Conservation (phyloP, 2,888 invertebrate genomes). For the Synanthedon tipuliformis region DNA sequence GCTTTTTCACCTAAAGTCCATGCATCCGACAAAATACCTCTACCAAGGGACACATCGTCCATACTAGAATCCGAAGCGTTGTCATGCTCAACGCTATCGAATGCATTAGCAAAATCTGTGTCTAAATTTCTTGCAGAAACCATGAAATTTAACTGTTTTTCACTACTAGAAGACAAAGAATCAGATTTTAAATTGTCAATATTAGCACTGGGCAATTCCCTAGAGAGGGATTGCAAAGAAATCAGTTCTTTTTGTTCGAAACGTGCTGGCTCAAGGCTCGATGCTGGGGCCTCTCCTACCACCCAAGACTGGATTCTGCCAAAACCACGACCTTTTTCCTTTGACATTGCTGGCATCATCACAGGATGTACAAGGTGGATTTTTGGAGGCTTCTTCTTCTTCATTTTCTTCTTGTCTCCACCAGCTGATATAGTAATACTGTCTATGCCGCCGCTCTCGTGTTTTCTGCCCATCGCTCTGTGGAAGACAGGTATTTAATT, state of each 20-base stretch:
- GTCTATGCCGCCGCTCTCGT: conserved; percentile 41
- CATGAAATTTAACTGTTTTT: not conserved
- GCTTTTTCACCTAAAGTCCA: conserved; percentile 46
- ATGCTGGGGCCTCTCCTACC: conserved; percentile 23
- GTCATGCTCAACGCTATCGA: not conserved
- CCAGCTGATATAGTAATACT: conserved; percentile 50
- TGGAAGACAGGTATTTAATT: conserved; percentile 1
- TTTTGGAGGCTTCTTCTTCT: conserved; percentile 50
- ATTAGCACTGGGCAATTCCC: too few relatives aligned
- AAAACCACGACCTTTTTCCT: conserved; percentile 49
- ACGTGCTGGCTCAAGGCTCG: not conserved
- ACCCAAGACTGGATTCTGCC: conserved; percentile 47
- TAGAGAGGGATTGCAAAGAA: not conserved
- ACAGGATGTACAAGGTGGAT: conserved; percentile 50
- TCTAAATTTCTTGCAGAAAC: not conserved
- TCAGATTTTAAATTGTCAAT: not conserved
- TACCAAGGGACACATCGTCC: conserved; percentile 8
- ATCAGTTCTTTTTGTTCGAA: not conserved
- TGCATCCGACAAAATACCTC: conserved; percentile 34
- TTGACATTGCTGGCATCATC: conserved; percentile 27
- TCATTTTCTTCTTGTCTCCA: conserved; percentile 38
- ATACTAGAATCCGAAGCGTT: not conserved
- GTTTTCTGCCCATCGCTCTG: conserved; percentile 36
- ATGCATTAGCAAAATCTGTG: not conserved
- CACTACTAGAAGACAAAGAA: not conserved